These are phyloP conservation scores for Trichonephila clavipes DNA, from an alignment of 1,140 invertebrate genomes.

Conservation along the genomic window DNA sequence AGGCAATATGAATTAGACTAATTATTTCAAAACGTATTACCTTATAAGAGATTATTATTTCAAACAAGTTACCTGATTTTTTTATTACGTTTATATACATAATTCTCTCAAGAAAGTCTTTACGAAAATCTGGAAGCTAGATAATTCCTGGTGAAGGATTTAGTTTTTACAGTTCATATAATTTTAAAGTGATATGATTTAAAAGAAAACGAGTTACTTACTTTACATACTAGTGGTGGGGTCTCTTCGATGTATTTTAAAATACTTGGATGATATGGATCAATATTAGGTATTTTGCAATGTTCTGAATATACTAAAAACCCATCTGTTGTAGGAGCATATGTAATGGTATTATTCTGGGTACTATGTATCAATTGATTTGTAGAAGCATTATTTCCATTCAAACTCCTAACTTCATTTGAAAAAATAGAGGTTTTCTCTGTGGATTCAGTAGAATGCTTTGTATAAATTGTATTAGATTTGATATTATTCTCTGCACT, in stretches of 20 bases:
- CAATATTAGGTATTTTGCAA: conserved; percentile 71
- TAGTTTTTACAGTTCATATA: too few relatives aligned
- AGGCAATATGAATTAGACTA: too few relatives aligned
- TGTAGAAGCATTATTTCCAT: neutral
- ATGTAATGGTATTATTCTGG: neutral
- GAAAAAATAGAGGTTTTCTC: neutral
- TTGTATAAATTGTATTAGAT: neutral
- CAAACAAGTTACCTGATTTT: too few relatives aligned
- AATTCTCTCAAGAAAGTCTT: too few relatives aligned
- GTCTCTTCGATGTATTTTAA: conserved; percentile 7
- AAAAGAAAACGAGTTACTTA: neutral
- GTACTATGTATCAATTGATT: neutral
- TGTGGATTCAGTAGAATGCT: neutral
- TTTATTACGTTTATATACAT: too few relatives aligned
- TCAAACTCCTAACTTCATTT: neutral
- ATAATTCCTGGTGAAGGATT: too few relatives aligned
- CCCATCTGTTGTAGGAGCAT: neutral
- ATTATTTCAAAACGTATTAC: too few relatives aligned
- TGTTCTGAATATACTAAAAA: conserved; percentile 63
- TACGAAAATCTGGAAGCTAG: too few relatives aligned
- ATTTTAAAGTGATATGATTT: neutral
- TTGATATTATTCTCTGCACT: neutral
- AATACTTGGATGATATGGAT: conserved; percentile 70
- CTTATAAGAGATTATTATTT: too few relatives aligned
- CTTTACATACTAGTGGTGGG: conserved; percentile 46